Conservation (phyloP, 1,140 invertebrate species). For the Papilio polyxenes region DNA sequence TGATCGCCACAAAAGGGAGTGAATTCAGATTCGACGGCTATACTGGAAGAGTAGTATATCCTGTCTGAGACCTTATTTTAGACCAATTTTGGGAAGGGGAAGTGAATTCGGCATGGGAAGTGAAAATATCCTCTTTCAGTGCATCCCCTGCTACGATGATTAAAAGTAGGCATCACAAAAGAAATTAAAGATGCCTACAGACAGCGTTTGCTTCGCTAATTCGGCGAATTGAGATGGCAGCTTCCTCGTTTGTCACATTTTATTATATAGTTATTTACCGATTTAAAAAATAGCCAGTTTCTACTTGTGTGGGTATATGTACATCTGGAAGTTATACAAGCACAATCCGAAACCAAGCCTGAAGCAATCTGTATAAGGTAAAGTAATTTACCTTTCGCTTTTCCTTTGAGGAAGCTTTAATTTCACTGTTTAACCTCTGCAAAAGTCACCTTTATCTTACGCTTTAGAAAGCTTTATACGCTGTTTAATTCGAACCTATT, state of each 20-base stretch:
- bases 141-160: too few species aligned
- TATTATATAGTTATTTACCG: too few species aligned
- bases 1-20: background rate
- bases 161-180: background rate
- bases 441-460: conserved; percentile 14
- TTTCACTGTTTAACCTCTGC: conserved; percentile 9
- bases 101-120: too few species aligned
- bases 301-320: too few species aligned
- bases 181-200: background rate
- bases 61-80: too few species aligned
- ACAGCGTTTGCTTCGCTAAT: too few species aligned
- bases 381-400: background rate
- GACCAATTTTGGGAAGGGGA: too few species aligned
- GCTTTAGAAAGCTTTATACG: background rate
- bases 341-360: background rate
- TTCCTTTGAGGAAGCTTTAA: conserved; percentile 20
- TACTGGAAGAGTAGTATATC: background rate
- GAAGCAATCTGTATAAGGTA: background rate
- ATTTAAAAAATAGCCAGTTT: too few species aligned
- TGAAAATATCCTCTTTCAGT: too few species aligned
- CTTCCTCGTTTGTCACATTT: too few species aligned
- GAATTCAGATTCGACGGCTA: background rate
- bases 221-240: too few species aligned
- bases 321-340: background rate
- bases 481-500: background rate